phyloP scores from a whole-genome alignment of 1,140 invertebrate genomes.

The Apis mellifera region Amel_HAv3.1 CM009933.2:4425001-4425500 shows the following conservation, averaged over 20 bases:
- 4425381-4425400: neutral
- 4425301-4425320: conserved; percentile 80
- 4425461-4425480: neutral
- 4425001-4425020: conserved; percentile 70
- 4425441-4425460: neutral
- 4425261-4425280: conserved; percentile 78
- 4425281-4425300: conserved; percentile 74
- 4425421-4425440: neutral
- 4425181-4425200: conserved; percentile 75
- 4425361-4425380: neutral
- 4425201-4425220: conserved; percentile 79
- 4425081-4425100: neutral
- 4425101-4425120: neutral
- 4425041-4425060: conserved; percentile 79
- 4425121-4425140: neutral
- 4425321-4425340: conserved; percentile 78
- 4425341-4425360: neutral
- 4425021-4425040: conserved; percentile 74
- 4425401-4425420: neutral
- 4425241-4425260: conserved; percentile 78
- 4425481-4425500: too few species aligned
- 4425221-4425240: conserved; percentile 78
- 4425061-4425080: conserved; percentile 20
- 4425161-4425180: conserved; percentile 28
- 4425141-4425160: neutral